phyloP scores from a whole-genome alignment of 2,888 invertebrate genomes.

The Oligia strigilis region DNA sequence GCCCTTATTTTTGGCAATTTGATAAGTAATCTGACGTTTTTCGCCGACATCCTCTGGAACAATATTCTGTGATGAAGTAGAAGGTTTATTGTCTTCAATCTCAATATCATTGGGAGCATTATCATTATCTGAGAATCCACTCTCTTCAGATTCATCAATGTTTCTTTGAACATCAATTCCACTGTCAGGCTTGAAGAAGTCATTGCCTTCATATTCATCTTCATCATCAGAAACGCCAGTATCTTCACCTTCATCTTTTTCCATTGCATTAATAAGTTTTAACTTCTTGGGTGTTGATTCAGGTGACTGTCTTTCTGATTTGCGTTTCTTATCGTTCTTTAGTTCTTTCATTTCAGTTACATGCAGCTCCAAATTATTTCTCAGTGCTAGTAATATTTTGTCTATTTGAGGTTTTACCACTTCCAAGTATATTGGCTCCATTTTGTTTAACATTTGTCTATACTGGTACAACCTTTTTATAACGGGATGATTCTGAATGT shows the following conservation, averaged over 20 bases:
- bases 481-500: constrained; percentile 96
- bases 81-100: constrained; percentile 79
- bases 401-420: constrained; percentile 93
- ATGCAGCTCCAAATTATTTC: constrained; percentile 82
- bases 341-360: constrained; percentile 72
- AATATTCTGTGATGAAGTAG: constrained; percentile 77
- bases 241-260: constrained; percentile 86
- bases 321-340: constrained; percentile 78
- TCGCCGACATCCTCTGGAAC: constrained; percentile 82
- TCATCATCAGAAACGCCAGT: constrained; percentile 87
- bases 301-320: constrained; percentile 72
- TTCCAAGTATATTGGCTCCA: constrained; percentile 93
- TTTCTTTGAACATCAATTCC: constrained; percentile 68
- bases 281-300: constrained; percentile 81
- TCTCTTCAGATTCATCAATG: constrained; percentile 84
- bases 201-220: constrained; percentile 84
- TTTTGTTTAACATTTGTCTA: constrained; percentile 93
- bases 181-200: constrained; percentile 75
- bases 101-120: constrained; percentile 77
- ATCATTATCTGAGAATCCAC: constrained; percentile 86
- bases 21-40: constrained; percentile 96
- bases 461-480: constrained; percentile 95
- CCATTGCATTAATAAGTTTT: constrained; percentile 83
- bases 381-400: constrained; percentile 90
- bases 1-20: constrained; percentile 99